Conservation (phyloP, 2,797 vertebrate species). For the Malurus splendens region DNA sequence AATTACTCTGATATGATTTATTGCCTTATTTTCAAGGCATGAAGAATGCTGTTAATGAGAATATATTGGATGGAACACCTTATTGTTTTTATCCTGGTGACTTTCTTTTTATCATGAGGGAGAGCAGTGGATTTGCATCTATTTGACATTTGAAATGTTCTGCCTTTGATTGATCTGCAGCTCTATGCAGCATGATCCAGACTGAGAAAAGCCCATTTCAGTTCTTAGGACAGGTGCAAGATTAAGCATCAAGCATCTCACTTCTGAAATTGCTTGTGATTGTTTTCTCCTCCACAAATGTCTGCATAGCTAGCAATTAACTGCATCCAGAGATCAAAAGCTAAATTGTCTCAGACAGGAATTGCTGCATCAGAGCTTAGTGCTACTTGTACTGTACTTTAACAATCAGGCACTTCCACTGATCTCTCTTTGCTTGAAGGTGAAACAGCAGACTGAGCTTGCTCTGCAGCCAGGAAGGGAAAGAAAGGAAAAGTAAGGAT, state of each 20-base stretch:
- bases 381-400: background rate
- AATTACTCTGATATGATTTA: slow-evolving; percentile 9
- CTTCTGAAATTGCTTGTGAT: slow-evolving; percentile 19
- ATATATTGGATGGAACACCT: background rate
- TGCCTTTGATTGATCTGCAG: background rate
- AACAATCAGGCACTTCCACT: background rate
- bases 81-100: slow-evolving; percentile 12
- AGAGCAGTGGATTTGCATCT: slow-evolving; percentile 14
- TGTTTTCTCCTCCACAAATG: background rate
- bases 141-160: slow-evolving; percentile 13
- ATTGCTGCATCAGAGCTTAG: background rate
- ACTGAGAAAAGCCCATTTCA: background rate
- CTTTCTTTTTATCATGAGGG: background rate
- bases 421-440: background rate
- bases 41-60: background rate
- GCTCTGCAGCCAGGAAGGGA: background rate
- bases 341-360: background rate
- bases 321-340: slow-evolving; percentile 14
- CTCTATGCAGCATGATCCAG: background rate
- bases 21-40: background rate
- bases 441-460: background rate
- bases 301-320: slow-evolving; percentile 29
- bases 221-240: slow-evolving; percentile 54
- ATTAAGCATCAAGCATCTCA: slow-evolving; percentile 44
- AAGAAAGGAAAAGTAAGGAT: background rate